phyloP scores from a whole-genome alignment of 2,797 vertebrate genomes.

The Typhlichthys eigenmanni region DNA sequence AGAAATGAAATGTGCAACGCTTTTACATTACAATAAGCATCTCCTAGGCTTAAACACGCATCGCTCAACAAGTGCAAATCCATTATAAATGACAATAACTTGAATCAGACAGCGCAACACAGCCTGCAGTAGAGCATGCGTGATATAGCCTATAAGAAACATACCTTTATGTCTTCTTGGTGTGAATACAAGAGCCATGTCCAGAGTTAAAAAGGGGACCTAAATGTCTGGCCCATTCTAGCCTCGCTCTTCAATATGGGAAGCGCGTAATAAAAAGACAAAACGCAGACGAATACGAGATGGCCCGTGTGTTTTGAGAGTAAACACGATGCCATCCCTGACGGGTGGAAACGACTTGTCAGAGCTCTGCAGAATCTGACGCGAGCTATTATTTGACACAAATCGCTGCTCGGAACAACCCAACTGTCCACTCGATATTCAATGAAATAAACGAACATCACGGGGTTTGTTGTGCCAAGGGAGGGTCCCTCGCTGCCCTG shows the following conservation, averaged over 20 bases:
- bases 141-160: constrained; percentile 28
- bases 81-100: constrained; percentile 8
- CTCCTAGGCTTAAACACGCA: constrained; percentile 12
- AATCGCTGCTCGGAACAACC: no score
- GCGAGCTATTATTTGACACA: no score
- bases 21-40: background rate
- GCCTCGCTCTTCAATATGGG: constrained; percentile 38
- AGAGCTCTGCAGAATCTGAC: constrained; percentile 27
- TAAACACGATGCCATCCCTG: constrained; percentile 21
- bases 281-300: background rate
- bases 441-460: no score
- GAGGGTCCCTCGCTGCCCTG: no score
- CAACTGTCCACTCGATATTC: no score
- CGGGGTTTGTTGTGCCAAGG: no score
- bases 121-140: constrained; percentile 3
- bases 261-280: constrained; percentile 30
- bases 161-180: constrained; percentile 68
- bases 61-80: constrained; percentile 64
- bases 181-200: constrained; percentile 64
- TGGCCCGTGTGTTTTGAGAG: background rate
- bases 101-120: background rate
- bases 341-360: background rate
- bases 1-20: no score
- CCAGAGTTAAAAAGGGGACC: constrained; percentile 55
- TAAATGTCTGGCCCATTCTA: constrained; percentile 58